Evolutionary conservation across 1,140 invertebrate genomes (phyloP).

Genomic region (Drosophila serrata): DNA sequence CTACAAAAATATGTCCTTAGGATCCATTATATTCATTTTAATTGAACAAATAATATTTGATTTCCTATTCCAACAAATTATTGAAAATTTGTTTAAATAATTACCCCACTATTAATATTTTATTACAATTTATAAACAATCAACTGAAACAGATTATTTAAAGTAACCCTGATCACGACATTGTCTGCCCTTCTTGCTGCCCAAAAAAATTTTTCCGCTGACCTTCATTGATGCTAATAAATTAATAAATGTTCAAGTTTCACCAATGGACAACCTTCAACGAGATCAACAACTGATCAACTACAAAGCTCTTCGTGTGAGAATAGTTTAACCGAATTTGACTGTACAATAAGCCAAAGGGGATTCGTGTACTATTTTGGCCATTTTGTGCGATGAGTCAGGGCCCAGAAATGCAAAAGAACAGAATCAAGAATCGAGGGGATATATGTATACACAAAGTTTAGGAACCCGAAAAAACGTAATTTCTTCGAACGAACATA

Average conservation of each 20-base stretch:
- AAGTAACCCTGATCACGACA: constrained; percentile 10
- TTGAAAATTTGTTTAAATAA: not conserved
- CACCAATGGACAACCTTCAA: constrained; percentile 43
- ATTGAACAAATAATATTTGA: too few relatives aligned
- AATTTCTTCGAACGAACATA: constrained; percentile 46
- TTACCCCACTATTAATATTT: not conserved
- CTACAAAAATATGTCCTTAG: not conserved
- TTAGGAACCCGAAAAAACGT: constrained; percentile 34
- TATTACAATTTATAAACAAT: not conserved
- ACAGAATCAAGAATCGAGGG: constrained; percentile 17
- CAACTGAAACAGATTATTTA: too few relatives aligned
- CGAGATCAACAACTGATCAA: constrained; percentile 36
- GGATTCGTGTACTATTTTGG: constrained; percentile 52
- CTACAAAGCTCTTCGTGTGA: constrained; percentile 54
- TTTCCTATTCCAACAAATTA: not conserved
- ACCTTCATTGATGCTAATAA: constrained; percentile 25
- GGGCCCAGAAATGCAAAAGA: constrained; percentile 54
- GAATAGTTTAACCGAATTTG: constrained; percentile 45
- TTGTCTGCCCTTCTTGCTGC: constrained; percentile 11
- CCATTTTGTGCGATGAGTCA: constrained; percentile 52
- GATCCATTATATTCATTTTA: not conserved
- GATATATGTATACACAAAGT: constrained; percentile 26
- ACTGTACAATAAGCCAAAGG: constrained; percentile 27
- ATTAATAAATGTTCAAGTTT: constrained; percentile 8
- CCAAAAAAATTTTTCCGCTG: not conserved